Evolutionary conservation across 2,888 invertebrate species (phyloP).

Genomic region (Nemotelus pantherinus): DNA sequence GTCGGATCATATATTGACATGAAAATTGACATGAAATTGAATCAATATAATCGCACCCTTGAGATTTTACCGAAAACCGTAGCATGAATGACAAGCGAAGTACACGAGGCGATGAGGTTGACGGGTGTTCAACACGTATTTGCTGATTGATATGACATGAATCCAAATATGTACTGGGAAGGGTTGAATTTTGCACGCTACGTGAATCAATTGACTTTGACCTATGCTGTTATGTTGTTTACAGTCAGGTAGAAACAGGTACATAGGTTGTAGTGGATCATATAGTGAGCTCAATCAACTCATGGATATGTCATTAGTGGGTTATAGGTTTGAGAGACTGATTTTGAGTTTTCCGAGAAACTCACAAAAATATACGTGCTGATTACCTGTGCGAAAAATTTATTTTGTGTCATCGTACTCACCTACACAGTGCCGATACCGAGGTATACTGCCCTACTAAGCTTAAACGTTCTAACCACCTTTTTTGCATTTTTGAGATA

Average conservation of each 20-base stretch:
- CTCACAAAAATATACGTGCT: no score
- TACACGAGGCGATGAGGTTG: slow-evolving; percentile 21
- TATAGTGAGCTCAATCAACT: no score
- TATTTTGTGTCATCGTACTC: no score
- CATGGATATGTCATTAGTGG: no score
- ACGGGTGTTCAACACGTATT: slow-evolving; percentile 43
- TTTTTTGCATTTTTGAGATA: no score
- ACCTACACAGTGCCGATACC: no score
- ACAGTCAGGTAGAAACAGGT: not conserved
- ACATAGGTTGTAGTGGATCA: no score
- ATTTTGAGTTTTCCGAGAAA: no score
- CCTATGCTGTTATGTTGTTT: not conserved
- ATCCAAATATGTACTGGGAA: slow-evolving; percentile 47
- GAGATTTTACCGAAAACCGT: slow-evolving; percentile 52
- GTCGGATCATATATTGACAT: slow-evolving; percentile 62
- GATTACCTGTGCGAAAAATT: no score
- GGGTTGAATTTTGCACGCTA: slow-evolving; percentile 23
- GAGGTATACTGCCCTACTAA: no score
- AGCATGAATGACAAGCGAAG: not conserved
- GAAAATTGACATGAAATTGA: slow-evolving; percentile 67
- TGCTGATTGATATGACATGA: slow-evolving; percentile 50
- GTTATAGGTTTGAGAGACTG: no score
- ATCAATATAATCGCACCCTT: slow-evolving; percentile 65
- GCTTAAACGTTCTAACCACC: no score
- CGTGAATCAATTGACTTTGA: slow-evolving; percentile 1